These are phyloP conservation scores for Drosophila kambysellisi DNA, from an alignment of 2,888 invertebrate species.

Conservation along the genomic window DNA sequence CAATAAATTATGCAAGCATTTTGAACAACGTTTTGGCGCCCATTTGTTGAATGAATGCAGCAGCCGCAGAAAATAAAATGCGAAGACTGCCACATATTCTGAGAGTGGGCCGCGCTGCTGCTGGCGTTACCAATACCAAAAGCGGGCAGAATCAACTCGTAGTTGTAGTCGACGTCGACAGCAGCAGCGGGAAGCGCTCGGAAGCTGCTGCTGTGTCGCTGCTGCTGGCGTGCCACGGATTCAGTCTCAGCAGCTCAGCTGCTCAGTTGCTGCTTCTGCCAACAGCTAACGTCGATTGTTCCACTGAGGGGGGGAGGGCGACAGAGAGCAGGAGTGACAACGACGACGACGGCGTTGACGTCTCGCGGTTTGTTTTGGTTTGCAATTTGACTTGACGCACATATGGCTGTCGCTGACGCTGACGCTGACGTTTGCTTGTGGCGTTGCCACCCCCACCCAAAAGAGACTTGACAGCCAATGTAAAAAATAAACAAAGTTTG, in stretches of 20 bases:
- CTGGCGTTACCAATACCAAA: slow-evolving; percentile 50
- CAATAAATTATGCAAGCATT: slow-evolving; percentile 47
- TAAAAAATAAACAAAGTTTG: slow-evolving; percentile 20
- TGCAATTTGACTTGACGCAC: slow-evolving; percentile 68
- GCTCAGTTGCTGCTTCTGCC: slow-evolving; percentile 66
- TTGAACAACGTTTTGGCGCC: slow-evolving; percentile 37
- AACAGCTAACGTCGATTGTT: slow-evolving; percentile 63
- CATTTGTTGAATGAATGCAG: slow-evolving; percentile 35
- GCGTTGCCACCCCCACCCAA: slow-evolving; percentile 58
- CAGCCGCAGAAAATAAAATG: slow-evolving; percentile 19
- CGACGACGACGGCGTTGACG: slow-evolving; percentile 36
- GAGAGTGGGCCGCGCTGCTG: slow-evolving; percentile 51
- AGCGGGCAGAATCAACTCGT: slow-evolving; percentile 64
- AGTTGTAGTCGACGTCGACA: slow-evolving; percentile 64
- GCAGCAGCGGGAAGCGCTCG: slow-evolving; percentile 58
- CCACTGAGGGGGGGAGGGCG: slow-evolving; percentile 22
- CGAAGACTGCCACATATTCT: slow-evolving; percentile 53
- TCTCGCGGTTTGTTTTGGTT: slow-evolving; percentile 77
- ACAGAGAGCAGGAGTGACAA: background rate
- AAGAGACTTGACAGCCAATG: slow-evolving; percentile 6
- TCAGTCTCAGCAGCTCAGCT: slow-evolving; percentile 58
- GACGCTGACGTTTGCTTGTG: slow-evolving; percentile 43
- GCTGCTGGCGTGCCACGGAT: slow-evolving; percentile 64
- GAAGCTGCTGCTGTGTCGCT: slow-evolving; percentile 69
- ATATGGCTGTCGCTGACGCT: slow-evolving; percentile 30